These are phyloP conservation scores for Eristalinus sepulchralis DNA, from an alignment of 2,888 invertebrate species.

Conservation along the genomic window DNA sequence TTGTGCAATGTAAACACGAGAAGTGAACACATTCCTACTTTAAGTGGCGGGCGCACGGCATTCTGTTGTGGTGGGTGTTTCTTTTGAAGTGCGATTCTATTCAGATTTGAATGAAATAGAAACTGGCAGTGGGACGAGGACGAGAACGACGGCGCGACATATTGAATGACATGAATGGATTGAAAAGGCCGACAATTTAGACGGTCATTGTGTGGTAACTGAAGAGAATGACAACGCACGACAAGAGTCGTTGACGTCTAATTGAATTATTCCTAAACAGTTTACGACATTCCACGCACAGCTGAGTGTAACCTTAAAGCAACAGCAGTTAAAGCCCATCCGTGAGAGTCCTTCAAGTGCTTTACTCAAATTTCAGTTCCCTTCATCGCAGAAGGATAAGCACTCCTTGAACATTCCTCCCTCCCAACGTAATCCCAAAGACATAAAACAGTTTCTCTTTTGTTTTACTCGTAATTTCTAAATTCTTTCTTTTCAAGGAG, in stretches of 20 bases:
- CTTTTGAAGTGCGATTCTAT: not conserved
- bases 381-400: not conserved
- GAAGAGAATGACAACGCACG: not conserved
- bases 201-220: not conserved
- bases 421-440: not conserved
- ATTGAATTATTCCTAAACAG: not conserved
- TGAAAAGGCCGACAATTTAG: not conserved
- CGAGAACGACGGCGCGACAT: not conserved
- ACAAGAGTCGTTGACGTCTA: not conserved
- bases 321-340: not conserved
- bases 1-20: not conserved
- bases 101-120: not conserved
- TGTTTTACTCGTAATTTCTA: not conserved
- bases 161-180: not conserved
- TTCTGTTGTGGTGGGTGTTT: not conserved
- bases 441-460: not conserved
- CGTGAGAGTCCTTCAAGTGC: not conserved
- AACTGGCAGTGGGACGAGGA: not conserved
- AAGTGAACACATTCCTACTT: not conserved
- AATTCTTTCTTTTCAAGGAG: not conserved
- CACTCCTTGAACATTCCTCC: not conserved
- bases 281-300: not conserved
- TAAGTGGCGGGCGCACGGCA: not conserved
- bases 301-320: not conserved
- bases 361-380: not conserved